These are phyloP conservation scores for Naso thynnoides DNA, from an alignment of 2,797 vertebrate species.

Conservation along the genomic window DNA sequence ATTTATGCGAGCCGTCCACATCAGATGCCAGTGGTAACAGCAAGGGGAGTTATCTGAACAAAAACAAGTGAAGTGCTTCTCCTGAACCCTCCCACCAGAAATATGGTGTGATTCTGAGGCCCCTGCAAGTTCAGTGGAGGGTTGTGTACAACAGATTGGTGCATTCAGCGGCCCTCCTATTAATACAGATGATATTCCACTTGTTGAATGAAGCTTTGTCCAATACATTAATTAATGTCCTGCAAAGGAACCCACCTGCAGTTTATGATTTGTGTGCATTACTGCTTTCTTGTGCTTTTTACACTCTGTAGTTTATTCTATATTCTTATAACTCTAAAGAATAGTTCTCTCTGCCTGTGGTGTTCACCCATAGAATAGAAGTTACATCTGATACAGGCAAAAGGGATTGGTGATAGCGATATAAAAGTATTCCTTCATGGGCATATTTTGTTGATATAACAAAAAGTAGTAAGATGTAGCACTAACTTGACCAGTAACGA, in stretches of 20 bases:
- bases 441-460: background rate
- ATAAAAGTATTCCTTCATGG: background rate
- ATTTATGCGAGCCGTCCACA: slow-evolving; percentile 49
- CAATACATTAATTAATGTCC: background rate
- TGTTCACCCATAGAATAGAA: background rate
- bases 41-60: slow-evolving; percentile 19
- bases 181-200: slow-evolving; percentile 12
- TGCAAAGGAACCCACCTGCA: background rate
- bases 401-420: background rate
- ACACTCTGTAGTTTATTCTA: background rate
- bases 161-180: slow-evolving; percentile 4
- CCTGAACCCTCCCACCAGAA: slow-evolving; percentile 26
- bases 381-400: background rate
- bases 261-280: background rate
- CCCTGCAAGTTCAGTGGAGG: slow-evolving; percentile 7
- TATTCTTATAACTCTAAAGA: background rate
- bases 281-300: background rate
- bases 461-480: background rate
- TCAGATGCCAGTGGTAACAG: slow-evolving; percentile 37
- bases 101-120: slow-evolving; percentile 44
- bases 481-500: background rate
- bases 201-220: slow-evolving; percentile 38
- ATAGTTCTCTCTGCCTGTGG: background rate
- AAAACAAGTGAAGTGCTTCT: slow-evolving; percentile 10
- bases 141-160: slow-evolving; percentile 14